Evolutionary conservation across 2,888 invertebrate genomes (phyloP).

Genomic region (Mystacides longicornis): DNA sequence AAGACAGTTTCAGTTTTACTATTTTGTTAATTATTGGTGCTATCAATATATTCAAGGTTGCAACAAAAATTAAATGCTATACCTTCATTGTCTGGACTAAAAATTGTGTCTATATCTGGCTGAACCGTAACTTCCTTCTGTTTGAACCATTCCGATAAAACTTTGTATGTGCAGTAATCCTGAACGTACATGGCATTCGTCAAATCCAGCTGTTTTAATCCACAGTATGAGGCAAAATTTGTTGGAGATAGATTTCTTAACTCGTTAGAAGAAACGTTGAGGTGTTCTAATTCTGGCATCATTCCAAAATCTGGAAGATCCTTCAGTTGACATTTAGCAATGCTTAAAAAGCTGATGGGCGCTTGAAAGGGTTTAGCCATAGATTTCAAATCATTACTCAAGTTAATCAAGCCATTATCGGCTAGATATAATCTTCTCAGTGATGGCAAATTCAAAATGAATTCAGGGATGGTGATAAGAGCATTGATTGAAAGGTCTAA

Average conservation of each 20-base stretch:
- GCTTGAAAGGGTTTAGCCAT: constrained; percentile 50
- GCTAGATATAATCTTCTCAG: constrained; percentile 55
- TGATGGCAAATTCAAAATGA: constrained; percentile 49
- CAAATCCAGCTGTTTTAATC: constrained; percentile 51
- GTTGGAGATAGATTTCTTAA: constrained; percentile 41
- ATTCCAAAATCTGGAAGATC: constrained; percentile 54
- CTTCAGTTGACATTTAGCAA: constrained; percentile 53
- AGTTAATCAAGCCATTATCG: constrained; percentile 44
- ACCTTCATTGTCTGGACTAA: constrained; percentile 23
- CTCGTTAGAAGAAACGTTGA: constrained; percentile 58
- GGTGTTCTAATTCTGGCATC: constrained; percentile 48
- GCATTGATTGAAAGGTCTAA: constrained; percentile 52
- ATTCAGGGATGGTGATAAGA: constrained; percentile 42
- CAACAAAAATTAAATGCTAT: too few species aligned
- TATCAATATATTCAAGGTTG: too few species aligned
- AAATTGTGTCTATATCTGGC: constrained; percentile 20
- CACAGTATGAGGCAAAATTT: constrained; percentile 56
- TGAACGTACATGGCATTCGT: constrained; percentile 26
- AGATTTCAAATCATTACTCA: constrained; percentile 35
- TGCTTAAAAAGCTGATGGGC: constrained; percentile 50
- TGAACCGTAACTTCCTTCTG: constrained; percentile 19
- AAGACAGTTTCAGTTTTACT: too few species aligned
- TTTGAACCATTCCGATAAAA: constrained; percentile 19
- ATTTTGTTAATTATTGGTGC: too few species aligned
- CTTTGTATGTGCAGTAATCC: constrained; percentile 21